Evolutionary conservation across 2,888 invertebrate genomes (phyloP).

Genomic region (Antitype chi): DNA sequence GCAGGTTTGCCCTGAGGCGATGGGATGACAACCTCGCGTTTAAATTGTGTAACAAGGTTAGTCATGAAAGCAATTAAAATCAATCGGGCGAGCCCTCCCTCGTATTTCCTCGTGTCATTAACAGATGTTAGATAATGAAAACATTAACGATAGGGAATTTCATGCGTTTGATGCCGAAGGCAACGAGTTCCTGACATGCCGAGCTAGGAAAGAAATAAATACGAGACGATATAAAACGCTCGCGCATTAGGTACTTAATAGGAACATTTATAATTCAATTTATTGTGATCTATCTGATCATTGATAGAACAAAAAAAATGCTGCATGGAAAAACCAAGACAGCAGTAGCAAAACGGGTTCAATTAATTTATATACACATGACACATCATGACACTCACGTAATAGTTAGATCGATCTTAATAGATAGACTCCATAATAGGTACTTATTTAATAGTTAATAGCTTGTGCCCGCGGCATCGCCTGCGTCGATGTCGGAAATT

Average conservation of each 20-base stretch:
- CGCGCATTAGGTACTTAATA: conserved; percentile 21
- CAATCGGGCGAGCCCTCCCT: conserved; percentile 76
- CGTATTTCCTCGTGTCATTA: conserved; percentile 70
- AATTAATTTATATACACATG: conserved; percentile 28
- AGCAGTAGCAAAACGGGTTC: conserved; percentile 48
- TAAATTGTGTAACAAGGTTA: conserved; percentile 76
- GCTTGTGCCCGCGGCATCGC: no score
- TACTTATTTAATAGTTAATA: neutral
- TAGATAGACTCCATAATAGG: neutral
- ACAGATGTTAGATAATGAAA: conserved; percentile 77
- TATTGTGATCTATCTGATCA: conserved; percentile 32
- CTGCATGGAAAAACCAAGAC: conserved; percentile 35
- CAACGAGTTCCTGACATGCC: neutral
- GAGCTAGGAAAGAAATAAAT: conserved; percentile 27
- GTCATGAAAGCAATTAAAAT: conserved; percentile 82
- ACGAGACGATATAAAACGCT: conserved; percentile 6
- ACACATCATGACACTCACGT: conserved; percentile 5
- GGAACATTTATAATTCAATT: conserved; percentile 51
- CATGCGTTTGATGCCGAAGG: conserved; percentile 41
- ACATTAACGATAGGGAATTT: conserved; percentile 70
- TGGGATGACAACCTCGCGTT: conserved; percentile 66
- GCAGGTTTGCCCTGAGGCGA: conserved; percentile 60
- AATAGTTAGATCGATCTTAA: conserved; percentile 34
- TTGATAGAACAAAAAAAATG: conserved; percentile 36
- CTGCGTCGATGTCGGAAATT: no score